These are phyloP conservation scores for Drosophila parvula DNA, from an alignment of 1,140 invertebrate species.

Conservation along the genomic window DNA sequence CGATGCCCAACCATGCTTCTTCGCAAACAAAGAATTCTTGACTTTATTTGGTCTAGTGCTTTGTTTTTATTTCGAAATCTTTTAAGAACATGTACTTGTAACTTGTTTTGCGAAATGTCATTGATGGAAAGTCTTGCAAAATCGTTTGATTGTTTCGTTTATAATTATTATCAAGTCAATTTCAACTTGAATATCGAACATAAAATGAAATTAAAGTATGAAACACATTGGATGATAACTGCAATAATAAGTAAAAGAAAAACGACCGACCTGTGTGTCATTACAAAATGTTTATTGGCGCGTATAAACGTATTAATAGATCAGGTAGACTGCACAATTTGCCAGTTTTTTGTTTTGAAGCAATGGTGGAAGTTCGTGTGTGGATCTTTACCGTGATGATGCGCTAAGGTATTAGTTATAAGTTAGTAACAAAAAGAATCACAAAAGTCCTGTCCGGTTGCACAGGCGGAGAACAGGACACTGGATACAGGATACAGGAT, in stretches of 20 bases:
- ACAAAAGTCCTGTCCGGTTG: conserved; percentile 11
- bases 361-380: conserved; percentile 19
- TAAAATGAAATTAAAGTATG: background rate
- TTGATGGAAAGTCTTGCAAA: background rate
- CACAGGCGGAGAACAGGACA: background rate
- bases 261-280: background rate
- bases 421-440: conserved; percentile 24
- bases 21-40: background rate
- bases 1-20: background rate
- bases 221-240: background rate
- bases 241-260: background rate
- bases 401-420: conserved; percentile 2
- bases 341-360: conserved; percentile 10
- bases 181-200: background rate
- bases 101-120: no score
- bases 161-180: background rate
- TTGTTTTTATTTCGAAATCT: background rate
- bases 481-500: background rate
- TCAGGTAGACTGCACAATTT: conserved; percentile 9
- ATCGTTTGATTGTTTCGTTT: background rate
- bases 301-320: conserved; percentile 18
- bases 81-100: background rate
- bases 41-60: background rate
- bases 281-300: conserved; percentile 31
- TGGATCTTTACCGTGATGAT: conserved; percentile 2